A percentile compares a stretch with the other conserved stretches of the same genome.
phyloP scores from a whole-genome alignment of 2,888 invertebrate genomes.

The Syritta pipiens region DNA sequence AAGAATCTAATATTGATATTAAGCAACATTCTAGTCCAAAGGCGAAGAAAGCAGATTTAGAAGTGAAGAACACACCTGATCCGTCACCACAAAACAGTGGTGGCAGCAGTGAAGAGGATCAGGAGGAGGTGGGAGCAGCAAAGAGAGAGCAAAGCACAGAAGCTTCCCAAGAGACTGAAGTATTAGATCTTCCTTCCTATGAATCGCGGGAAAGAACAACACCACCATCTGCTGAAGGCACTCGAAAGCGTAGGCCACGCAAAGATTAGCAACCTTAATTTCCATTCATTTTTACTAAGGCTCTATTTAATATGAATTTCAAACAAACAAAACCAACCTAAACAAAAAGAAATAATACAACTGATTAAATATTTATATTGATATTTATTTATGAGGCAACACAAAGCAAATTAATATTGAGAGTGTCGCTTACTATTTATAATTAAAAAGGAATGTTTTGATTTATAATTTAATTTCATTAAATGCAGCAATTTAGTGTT shows the following conservation, averaged over 20 bases:
- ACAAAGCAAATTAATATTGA: conserved; percentile 45
- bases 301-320: conserved; percentile 63
- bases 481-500: conserved; percentile 64
- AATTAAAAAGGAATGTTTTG: conserved; percentile 25
- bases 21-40: conserved; percentile 75
- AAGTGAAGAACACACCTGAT: conserved; percentile 72
- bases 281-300: conserved; percentile 52
- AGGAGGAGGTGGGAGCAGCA: conserved; percentile 70
- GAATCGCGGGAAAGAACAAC: conserved; percentile 44
- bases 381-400: conserved; percentile 49
- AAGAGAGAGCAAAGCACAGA: conserved; percentile 65
- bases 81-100: conserved; percentile 63
- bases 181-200: too few relatives aligned
- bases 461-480: conserved; percentile 56
- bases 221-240: conserved; percentile 53
- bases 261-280: conserved; percentile 73
- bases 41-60: conserved; percentile 79
- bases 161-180: conserved; percentile 74
- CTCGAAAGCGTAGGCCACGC: conserved; percentile 77
- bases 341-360: conserved; percentile 23
- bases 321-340: conserved; percentile 20
- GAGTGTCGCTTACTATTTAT: conserved; percentile 50
- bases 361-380: conserved; percentile 55
- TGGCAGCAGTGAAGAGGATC: conserved; percentile 68
- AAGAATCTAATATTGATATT: conserved; percentile 65